phyloP scores from a whole-genome alignment of 2,113 vertebrate species.

The Cyprinodon variegatus region DNA sequence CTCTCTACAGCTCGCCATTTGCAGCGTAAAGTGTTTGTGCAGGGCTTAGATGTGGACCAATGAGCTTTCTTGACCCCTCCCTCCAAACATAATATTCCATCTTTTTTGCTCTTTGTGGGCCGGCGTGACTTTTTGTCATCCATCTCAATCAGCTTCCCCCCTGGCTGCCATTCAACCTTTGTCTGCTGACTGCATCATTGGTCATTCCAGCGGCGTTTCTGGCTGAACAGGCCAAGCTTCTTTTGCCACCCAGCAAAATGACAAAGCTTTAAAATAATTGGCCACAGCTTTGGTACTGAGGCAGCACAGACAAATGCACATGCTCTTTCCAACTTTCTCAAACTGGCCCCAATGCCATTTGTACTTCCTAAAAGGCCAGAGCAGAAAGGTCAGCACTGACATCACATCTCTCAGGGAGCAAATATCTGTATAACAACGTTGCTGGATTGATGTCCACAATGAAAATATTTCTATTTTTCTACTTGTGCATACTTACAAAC shows the following conservation, averaged over 20 bases:
- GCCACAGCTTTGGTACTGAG: slow-evolving; percentile 34
- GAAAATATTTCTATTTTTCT: slow-evolving; percentile 17
- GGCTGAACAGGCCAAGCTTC: slow-evolving; percentile 15
- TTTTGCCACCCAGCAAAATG: slow-evolving; percentile 33
- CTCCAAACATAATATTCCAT: slow-evolving; percentile 68
- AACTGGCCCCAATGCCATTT: slow-evolving; percentile 47
- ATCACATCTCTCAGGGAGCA: slow-evolving; percentile 61
- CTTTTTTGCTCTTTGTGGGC: slow-evolving; percentile 38
- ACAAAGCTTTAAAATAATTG: slow-evolving; percentile 63
- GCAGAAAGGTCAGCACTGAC: slow-evolving; percentile 67
- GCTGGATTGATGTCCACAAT: slow-evolving; percentile 46
- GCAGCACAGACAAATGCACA: slow-evolving; percentile 62
- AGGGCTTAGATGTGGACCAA: slow-evolving; percentile 30
- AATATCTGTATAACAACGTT: slow-evolving; percentile 50
- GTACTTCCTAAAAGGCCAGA: slow-evolving; percentile 51
- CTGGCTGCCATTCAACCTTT: slow-evolving; percentile 55
- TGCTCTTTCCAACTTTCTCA: slow-evolving; percentile 68
- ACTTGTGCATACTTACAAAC: not conserved
- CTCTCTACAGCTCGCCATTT: slow-evolving; percentile 62
- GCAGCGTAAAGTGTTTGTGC: slow-evolving; percentile 16
- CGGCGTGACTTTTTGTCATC: slow-evolving; percentile 63
- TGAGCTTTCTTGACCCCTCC: slow-evolving; percentile 19
- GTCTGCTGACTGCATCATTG: slow-evolving; percentile 45
- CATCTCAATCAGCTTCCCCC: slow-evolving; percentile 63
- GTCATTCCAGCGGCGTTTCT: slow-evolving; percentile 42